A percentile compares a stretch with the other conserved stretches of the same genome.
phyloP scores from a whole-genome alignment of 1,140 invertebrate species.

The Schmidtea mediterranea region DNA sequence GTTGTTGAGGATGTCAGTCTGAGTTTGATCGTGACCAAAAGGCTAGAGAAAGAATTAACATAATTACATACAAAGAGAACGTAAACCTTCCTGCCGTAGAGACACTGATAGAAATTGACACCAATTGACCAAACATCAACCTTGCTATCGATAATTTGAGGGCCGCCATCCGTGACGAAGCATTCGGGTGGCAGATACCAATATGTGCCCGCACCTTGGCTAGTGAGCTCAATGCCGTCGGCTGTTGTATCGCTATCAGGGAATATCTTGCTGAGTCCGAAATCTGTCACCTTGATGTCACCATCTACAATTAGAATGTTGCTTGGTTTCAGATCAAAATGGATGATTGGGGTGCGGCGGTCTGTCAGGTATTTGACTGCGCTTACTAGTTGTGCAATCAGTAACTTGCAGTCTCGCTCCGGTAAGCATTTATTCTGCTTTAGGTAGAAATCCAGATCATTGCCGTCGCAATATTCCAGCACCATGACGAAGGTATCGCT shows the following conservation, averaged over 20 bases:
- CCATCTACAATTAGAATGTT: conserved; percentile 38
- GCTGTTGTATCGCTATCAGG: conserved; percentile 93
- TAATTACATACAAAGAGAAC: too few relatives aligned
- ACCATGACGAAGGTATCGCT: conserved; percentile 98
- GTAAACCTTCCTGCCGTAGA: conserved; percentile 56
- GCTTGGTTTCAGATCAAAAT: conserved; percentile 92
- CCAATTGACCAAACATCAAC: conserved; percentile 99
- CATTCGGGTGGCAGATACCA: conserved; percentile 99
- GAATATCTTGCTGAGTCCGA: conserved; percentile 96
- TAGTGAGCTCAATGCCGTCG: conserved; percentile 94
- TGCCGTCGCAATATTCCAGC: conserved; percentile 96
- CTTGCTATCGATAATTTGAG: conserved; percentile 97
- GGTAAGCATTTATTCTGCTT: conserved; percentile 96
- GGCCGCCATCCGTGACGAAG: conserved; percentile 93
- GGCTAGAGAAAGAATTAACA: too few relatives aligned
- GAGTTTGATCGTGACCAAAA: not conserved
- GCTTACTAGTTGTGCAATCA: conserved; percentile 78
- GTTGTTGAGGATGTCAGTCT: not conserved
- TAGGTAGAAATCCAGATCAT: conserved; percentile 98
- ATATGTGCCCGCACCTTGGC: conserved; percentile 93
- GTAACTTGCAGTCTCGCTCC: conserved; percentile 84
- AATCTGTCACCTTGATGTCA: conserved; percentile 99
- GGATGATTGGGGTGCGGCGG: conserved; percentile 95
- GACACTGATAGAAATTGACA: conserved; percentile 98
- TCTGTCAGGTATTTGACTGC: conserved; percentile 97